phyloP scores from a whole-genome alignment of 2,113 vertebrate species.

The Muntiacus muntjak region DNA sequence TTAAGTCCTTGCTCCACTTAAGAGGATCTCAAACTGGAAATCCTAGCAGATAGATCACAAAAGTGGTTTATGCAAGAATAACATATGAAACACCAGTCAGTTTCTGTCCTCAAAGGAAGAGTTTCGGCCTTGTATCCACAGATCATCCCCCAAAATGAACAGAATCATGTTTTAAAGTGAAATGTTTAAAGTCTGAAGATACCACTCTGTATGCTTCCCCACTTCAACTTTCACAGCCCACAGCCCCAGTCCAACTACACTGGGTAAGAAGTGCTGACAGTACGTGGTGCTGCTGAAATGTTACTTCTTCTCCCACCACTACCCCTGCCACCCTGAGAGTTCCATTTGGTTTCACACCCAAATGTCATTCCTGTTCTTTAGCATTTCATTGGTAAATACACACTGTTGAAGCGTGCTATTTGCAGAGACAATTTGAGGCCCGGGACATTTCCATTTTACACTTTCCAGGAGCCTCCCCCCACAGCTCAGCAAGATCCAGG shows the following conservation, averaged over 20 bases:
- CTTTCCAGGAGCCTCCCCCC: neutral
- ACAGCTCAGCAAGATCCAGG: neutral
- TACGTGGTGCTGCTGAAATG: slow-evolving; percentile 4
- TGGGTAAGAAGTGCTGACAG: neutral
- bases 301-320: neutral
- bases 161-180: neutral
- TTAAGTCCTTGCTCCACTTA: neutral
- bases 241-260: neutral
- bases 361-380: slow-evolving; percentile 42
- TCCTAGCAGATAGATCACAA: neutral
- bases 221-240: neutral
- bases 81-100: neutral
- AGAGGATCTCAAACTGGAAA: neutral
- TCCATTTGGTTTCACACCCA: slow-evolving; percentile 27
- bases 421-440: neutral
- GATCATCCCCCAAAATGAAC: neutral
- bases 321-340: neutral
- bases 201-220: neutral
- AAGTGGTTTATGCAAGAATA: neutral
- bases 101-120: neutral
- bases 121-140: neutral
- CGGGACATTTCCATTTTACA: neutral
- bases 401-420: neutral
- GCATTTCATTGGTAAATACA: slow-evolving; percentile 26
- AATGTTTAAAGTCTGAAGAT: neutral